Evolutionary conservation across 2,797 vertebrate genomes (phyloP), one percentile per base, ranked within the genome.

Genomic region (Diceros bicornis): DNA sequence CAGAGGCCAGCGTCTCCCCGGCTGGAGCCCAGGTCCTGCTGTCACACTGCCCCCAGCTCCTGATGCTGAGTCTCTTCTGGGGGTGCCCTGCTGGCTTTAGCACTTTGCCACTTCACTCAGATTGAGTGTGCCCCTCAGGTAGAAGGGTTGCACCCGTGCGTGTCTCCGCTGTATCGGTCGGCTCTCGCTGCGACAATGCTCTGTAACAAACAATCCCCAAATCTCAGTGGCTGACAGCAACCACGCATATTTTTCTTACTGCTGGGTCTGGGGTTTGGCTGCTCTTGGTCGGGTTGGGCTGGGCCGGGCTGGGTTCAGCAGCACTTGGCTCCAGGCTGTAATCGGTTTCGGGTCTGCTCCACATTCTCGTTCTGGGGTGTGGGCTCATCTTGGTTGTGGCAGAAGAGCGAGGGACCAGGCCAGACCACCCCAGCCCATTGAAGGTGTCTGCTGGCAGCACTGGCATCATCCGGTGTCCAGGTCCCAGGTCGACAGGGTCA

Each of bases 21-120:
- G 50, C 20, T 1, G 16, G 37, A 0, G 41, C 59, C 12, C 2
- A 0, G 13, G 29, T 2, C 61, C 52, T 23, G 50, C 52, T 10
- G 27, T 27, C n/a, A 4, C 8, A 0, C 29, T 21, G 7, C 12
- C 6, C 0, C n/a, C 37, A 21, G 41, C 61, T 20, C 32, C 9
- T 2, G 21, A 8, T 23, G 9, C 61, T 3, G 29, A 75, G 4
- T 79, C 32, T 16, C 32, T 13, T 64, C 59, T 0, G 0, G 3
- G 50, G 41, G 57, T 6, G 47, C 37, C 23, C 72, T 10, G 57
- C 32, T 0, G 16, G 3, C 44, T 23, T 23, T n/a, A 7, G 5
- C 27, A 0, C 3, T 14, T 1, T 3, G 2, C 23, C 50, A 0
- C 23, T n/a, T 83, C 14, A 0, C 41, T 61, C n/a, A 0, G 4